Base-by-base conservation (phyloP, 1,140 invertebrate genomes). In the Drosophila jambulina region DNA sequence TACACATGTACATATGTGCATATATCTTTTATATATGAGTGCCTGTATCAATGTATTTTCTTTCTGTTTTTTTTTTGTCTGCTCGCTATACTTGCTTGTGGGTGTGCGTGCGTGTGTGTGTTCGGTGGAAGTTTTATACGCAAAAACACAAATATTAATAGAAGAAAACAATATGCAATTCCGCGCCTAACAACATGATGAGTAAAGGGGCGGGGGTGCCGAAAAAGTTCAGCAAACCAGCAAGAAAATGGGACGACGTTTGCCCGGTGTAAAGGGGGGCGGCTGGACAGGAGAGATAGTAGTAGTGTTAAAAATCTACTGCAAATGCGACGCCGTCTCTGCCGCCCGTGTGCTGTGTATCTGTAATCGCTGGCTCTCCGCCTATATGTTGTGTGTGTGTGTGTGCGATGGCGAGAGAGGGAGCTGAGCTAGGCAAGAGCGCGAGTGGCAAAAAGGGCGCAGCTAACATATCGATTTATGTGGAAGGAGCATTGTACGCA, bases 401-500 rank as follows among this genome's bases (percentile, higher is more conserved):
- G 54, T 8, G 29, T 32, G 36, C 4, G 21, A 23, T 6, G 13
- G 29, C 8, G 53, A 56, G 34, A 59, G 45, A 61, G 57, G 12
- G 65, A 60, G 40, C 19, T 36, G 19, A 38, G 53, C 58, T 45
- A 75, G 59, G 21, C 40, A 58, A 59, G 46, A 56, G 81, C 74
- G 70, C 59, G 63, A 84, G 81, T 80, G 68, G 63, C 77, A 72
- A 81, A 87, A 90, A 88, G 85, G 80, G 84, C 84, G 84, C 85
- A 88, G 84, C 84, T 78, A 80, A 48, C 81, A 78, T 82, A 86
- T 86, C 75, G 82, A 86, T 86, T 87, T 82, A 82, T 86, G 75
- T 70, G 78, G 58, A 78, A 77, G 82, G 79, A 85, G 75, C 82
- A 87, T 82, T 76, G 82, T 81, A 85, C 59, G 78, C 61, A 74